A percentile compares a stretch with the other conserved stretches of the same genome.
Conservation (phyloP, 2,888 invertebrate genomes). For the Fragum whitleyi region DNA sequence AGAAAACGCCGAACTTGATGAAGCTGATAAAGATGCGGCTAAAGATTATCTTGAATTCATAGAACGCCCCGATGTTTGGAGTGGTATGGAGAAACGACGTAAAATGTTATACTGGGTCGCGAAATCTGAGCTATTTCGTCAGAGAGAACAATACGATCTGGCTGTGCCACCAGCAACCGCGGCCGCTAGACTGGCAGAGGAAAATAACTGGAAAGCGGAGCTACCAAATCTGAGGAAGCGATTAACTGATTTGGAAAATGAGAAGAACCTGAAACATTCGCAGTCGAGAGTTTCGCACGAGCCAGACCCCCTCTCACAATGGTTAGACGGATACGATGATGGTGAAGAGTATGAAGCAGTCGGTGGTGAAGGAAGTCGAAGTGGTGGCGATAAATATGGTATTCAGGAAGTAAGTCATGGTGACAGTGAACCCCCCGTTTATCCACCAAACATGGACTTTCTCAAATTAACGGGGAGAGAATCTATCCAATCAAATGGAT, state of each 20-base stretch:
- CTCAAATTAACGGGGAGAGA: neutral
- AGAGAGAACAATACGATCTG: constrained; percentile 32
- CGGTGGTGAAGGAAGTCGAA: neutral
- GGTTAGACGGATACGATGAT: constrained; percentile 21
- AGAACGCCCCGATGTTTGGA: constrained; percentile 45
- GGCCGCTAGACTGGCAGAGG: constrained; percentile 33
- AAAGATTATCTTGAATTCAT: constrained; percentile 48
- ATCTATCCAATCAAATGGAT: too few relatives aligned
- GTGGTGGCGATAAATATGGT: too few relatives aligned
- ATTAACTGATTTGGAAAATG: constrained; percentile 23
- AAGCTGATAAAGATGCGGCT: constrained; percentile 40
- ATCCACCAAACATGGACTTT: neutral
- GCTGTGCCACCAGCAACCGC: constrained; percentile 35
- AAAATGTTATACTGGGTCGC: constrained; percentile 55
- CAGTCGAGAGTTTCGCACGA: neutral
- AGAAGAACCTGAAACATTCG: neutral
- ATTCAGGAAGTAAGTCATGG: neutral
- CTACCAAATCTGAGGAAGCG: constrained; percentile 32
- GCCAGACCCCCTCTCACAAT: neutral
- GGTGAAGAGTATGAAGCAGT: neutral
- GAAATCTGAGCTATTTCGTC: constrained; percentile 41
- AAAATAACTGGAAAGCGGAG: constrained; percentile 39
- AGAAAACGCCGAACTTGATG: constrained; percentile 30
- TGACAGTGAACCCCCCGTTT: neutral
- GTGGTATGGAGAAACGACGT: constrained; percentile 43